Base-by-base conservation (phyloP, 2,797 vertebrate species). In the Nyctalus aviator region DNA sequence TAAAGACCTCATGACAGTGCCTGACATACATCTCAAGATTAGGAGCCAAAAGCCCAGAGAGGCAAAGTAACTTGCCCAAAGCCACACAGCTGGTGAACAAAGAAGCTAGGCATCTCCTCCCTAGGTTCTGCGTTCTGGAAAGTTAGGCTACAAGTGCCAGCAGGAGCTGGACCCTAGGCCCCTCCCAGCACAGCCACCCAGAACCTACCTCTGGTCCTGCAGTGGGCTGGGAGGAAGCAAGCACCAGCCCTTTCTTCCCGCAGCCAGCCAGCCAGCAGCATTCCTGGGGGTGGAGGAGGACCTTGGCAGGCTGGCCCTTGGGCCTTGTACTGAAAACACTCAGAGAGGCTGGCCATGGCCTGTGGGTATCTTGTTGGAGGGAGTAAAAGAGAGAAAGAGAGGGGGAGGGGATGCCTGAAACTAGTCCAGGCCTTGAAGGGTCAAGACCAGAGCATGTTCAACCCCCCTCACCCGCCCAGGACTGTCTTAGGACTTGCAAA, bases 241-340 rank as follows among this genome's bases (percentile, higher is more conserved):
- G 44, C 14, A 8, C 11, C 23, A 12, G 46, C n/a, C 50, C 41
- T 64, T 32, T 79, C 73, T 93, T 41, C 79, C 37, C 44, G 62
- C 71, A 77, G 50, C 53, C 59, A 50, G 50, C 46, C 59, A 50
- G 77, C 17, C 76, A 21, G 78, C 13, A 30, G 55, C 82, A 88
- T 90, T 94, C 90, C 90, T 94, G 77, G 53, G 50, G 62, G 35
- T 12, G 71, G 64, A 84, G 73, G 73, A 35, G 78, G 62, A 11
- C 57, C 44, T 64, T 30, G 62, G 77, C 48, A 57, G 53, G 4
- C 41, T 17, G 55, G 20, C 8, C 75, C 71, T 32, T 9, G 55
- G 66, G n/a, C 13, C 83, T 73, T 32, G 44, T n/a, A 25, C 30
- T 89, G 94, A 95, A 50, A 21, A 55, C 75, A 30, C 8, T 57